Evolutionary conservation across 2,113 vertebrate genomes (phyloP).

Genomic region (Odontophorus gujanensis): DNA sequence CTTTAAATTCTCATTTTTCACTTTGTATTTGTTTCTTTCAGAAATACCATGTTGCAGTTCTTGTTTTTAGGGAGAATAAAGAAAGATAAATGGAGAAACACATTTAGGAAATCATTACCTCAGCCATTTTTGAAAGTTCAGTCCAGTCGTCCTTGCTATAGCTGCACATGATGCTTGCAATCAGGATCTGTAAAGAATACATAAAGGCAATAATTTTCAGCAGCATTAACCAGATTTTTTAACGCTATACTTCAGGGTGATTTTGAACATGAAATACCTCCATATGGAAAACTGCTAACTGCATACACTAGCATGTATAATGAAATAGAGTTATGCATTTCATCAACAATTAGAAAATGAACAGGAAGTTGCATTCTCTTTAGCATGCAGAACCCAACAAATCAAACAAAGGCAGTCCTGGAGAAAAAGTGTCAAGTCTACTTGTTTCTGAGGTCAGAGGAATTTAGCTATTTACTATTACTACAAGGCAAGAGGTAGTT

Average conservation of each 20-base stretch:
- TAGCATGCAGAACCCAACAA: accelerated
- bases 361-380: background rate
- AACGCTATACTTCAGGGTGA: background rate
- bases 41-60: conserved; percentile 39
- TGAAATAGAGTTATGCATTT: background rate
- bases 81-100: conserved; percentile 34
- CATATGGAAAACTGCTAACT: background rate
- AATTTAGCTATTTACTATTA: background rate
- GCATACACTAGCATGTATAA: background rate
- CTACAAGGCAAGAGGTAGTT: background rate
- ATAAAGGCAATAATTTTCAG: background rate
- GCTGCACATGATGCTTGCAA: conserved; percentile 92
- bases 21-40: conserved; percentile 37
- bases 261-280: background rate
- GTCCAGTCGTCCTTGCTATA: conserved; percentile 91
- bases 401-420: background rate
- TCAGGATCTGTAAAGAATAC: conserved; percentile 83
- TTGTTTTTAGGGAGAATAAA: conserved; percentile 59
- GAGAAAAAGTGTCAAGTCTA: background rate
- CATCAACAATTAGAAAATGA: background rate
- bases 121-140: conserved; percentile 87
- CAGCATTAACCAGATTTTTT: background rate
- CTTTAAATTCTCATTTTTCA: conserved; percentile 67
- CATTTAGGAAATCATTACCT: conserved; percentile 80
- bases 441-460: background rate